phyloP scores from a whole-genome alignment of 2,797 vertebrate genomes.

The Paguma larvata region DNA sequence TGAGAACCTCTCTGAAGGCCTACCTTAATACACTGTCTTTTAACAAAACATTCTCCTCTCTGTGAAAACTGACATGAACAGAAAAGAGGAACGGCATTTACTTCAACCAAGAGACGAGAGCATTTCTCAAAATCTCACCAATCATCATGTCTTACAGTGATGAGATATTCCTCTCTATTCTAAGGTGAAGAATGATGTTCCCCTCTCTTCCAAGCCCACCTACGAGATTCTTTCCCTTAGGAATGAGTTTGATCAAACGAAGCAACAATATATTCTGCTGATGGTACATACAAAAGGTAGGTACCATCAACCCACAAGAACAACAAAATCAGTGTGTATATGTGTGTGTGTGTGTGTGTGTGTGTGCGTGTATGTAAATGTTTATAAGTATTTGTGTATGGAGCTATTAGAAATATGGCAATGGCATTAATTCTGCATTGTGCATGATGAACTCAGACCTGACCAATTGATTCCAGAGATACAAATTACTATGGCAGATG shows the following conservation, averaged over 20 bases:
- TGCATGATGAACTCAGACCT: neutral
- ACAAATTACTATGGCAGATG: neutral
- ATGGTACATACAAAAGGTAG: neutral
- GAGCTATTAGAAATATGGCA: neutral
- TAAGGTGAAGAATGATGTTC: neutral
- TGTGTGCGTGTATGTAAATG: accelerated
- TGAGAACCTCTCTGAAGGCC: neutral
- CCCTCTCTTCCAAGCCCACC: neutral
- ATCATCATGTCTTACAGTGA: neutral
- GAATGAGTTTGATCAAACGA: neutral
- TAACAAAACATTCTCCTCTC: neutral
- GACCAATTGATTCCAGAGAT: neutral
- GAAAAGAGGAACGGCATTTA: neutral
- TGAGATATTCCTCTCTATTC: neutral
- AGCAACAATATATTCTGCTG: neutral
- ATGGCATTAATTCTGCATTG: neutral
- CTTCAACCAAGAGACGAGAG: neutral
- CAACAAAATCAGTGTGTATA: neutral
- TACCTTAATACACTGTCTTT: neutral
- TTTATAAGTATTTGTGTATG: neutral
- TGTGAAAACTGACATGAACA: neutral
- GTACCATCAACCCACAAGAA: neutral
- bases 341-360: neutral
- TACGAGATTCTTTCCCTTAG: neutral
- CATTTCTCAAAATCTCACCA: neutral